phyloP scores from a whole-genome alignment of 2,113 vertebrate species.

The Heloderma charlesbogerti region DNA sequence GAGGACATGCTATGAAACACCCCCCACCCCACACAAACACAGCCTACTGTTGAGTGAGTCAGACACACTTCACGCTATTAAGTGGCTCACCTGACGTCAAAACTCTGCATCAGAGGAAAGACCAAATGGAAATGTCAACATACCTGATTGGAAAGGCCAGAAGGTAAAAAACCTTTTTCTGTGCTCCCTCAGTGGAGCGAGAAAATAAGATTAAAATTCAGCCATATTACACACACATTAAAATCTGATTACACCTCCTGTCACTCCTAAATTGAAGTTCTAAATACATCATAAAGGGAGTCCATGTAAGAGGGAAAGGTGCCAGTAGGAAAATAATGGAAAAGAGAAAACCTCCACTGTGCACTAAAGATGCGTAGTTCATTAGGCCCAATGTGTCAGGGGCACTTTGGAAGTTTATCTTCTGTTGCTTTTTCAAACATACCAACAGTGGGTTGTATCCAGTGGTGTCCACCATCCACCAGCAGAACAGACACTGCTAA shows the following conservation, averaged over 20 bases:
- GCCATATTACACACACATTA: constrained; percentile 28
- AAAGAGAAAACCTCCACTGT: background rate
- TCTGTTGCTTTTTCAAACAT: background rate
- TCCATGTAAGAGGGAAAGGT: background rate
- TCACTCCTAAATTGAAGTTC: background rate
- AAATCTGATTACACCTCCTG: constrained; percentile 33
- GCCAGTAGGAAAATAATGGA: background rate
- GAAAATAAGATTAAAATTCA: constrained; percentile 61
- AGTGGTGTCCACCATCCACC: background rate
- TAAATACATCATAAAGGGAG: constrained; percentile 19
- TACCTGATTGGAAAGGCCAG: constrained; percentile 59
- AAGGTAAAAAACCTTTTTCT: constrained; percentile 55
- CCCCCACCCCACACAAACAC: background rate
- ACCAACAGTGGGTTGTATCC: background rate
- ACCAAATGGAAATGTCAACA: constrained; percentile 70
- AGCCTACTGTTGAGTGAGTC: constrained; percentile 57
- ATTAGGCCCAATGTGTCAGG: background rate
- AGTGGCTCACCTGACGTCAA: constrained; percentile 66
- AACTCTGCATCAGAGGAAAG: constrained; percentile 64
- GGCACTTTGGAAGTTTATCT: background rate
- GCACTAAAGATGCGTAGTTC: background rate
- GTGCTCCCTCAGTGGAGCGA: constrained; percentile 41
- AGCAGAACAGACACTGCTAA: too few species aligned
- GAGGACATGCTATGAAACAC: constrained; percentile 55
- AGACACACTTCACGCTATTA: constrained; percentile 46